phyloP scores from a whole-genome alignment of 2,797 vertebrate species.

The Aselliscus stoliczkanus region DNA sequence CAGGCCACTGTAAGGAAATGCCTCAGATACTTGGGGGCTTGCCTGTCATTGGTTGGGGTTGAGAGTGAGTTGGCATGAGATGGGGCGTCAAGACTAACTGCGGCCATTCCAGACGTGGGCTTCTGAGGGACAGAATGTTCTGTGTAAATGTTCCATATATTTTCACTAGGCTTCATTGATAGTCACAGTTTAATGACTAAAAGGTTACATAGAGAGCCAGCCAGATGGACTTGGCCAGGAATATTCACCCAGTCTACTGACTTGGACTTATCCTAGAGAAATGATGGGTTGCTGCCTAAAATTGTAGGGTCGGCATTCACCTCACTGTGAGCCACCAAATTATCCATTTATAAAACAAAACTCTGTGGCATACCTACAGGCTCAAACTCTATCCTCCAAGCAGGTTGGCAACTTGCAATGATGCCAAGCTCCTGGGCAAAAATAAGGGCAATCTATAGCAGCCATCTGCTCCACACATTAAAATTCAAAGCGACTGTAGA shows the following conservation, averaged over 20 bases:
- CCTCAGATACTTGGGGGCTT: conserved; percentile 4
- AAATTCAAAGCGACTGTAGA: conserved; percentile 24
- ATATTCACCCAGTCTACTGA: conserved; percentile 1
- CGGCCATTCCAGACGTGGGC: not conserved
- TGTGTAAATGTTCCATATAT: not conserved
- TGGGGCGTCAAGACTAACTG: not conserved
- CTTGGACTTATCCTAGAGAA: conserved; percentile 25
- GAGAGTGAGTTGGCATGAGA: not conserved
- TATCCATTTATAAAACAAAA: conserved; percentile 18
- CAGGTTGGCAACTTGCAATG: not conserved
- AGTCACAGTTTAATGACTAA: not conserved
- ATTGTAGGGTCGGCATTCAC: not conserved
- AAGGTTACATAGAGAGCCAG: not conserved
- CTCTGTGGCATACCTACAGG: not conserved
- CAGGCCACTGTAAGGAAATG: conserved; percentile 83
- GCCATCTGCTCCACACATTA: conserved; percentile 49
- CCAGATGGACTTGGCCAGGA: not conserved
- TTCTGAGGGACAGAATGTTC: not conserved
- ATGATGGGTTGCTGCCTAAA: not conserved
- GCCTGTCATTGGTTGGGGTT: not conserved
- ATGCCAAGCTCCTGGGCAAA: conserved; percentile 36
- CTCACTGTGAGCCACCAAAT: not conserved
- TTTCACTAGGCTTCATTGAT: conserved; percentile 1
- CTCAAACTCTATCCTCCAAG: conserved; percentile 22
- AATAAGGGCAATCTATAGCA: conserved; percentile 48